Conservation (phyloP, 1,140 invertebrate species). For the Micrasema minimum region DNA sequence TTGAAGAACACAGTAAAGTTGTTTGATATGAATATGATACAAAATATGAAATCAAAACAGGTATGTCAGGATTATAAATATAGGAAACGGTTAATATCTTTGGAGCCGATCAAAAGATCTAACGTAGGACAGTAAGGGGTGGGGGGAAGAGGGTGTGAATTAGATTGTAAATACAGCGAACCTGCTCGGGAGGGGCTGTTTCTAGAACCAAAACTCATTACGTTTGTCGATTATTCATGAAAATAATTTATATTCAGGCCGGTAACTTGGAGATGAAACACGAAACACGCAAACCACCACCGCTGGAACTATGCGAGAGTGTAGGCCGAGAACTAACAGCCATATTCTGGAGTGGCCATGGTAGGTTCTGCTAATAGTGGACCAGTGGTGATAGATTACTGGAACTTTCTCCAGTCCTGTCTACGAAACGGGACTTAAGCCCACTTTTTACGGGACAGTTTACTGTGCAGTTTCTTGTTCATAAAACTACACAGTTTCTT, state of each 20-base stretch:
- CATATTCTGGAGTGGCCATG: slow-evolving; percentile 35
- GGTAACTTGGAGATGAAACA: slow-evolving; percentile 54
- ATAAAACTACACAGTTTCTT: too few relatives aligned
- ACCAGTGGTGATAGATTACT: slow-evolving; percentile 20
- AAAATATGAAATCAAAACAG: neutral
- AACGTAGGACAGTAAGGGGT: slow-evolving; percentile 1
- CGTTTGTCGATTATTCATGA: slow-evolving; percentile 55
- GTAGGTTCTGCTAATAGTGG: slow-evolving; percentile 43
- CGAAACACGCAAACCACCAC: slow-evolving; percentile 2
- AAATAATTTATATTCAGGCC: slow-evolving; percentile 55
- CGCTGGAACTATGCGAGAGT: too few relatives aligned
- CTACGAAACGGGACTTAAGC: too few relatives aligned
- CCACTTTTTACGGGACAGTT: too few relatives aligned
- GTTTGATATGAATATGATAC: too few relatives aligned
- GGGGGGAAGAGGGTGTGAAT: slow-evolving; percentile 33
- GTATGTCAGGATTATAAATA: neutral
- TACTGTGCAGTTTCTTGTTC: too few relatives aligned
- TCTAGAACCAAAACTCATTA: slow-evolving; percentile 54
- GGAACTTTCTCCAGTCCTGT: slow-evolving; percentile 13
- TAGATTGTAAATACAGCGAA: slow-evolving; percentile 40
- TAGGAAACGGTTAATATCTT: slow-evolving; percentile 22
- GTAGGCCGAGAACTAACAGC: too few relatives aligned
- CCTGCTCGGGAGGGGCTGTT: slow-evolving; percentile 39
- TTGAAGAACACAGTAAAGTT: too few relatives aligned
- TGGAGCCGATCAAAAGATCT: slow-evolving; percentile 43